Evolutionary conservation across 2,797 vertebrate genomes (phyloP), one percentile per base, ranked within the genome.

Genomic region (Enteromius afrohamiltoni): DNA sequence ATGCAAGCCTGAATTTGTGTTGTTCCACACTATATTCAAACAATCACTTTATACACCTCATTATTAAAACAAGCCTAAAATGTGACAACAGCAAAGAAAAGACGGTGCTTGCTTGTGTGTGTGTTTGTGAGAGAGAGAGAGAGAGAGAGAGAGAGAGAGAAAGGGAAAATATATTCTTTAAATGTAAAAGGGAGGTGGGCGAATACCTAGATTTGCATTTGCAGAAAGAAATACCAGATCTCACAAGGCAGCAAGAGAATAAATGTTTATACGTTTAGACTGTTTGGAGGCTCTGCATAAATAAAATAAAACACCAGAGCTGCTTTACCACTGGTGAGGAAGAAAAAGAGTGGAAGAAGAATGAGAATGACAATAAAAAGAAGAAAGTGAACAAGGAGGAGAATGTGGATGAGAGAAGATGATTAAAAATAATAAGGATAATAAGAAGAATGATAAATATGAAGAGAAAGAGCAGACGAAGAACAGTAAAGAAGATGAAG

Each of bases 121-220:
- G 9, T 31, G 14, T 71, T 29, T 19, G 11, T 73, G 34, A 37
- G 34, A 37, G 34, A 37, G 34, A 34, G 42, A 17, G 42, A 49
- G 34, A 37, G 34, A 34, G 42, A 17, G 42, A 49, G 23, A 49
- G 47, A 51, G 21, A 73, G 17, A 4, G 47, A 31, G 26, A 74
- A 53, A 13, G 4, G 3, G 11, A 16, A 47, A 47, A 47, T 47
- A n/a, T 13, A 53, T n/a, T 53, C 10, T 31, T 53, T 53, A 74
- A 74, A 51, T 51, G 11, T 51, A 31, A 31, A 73, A 51, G 29
- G 29, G 10, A 53, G 71, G 10, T 21, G 17, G 70, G 26, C 34
- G 23, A 49, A 71, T 21, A 74, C 11, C 10, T 53, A 74, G 17
- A 74, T 53, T 74, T 31, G 71, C 47, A 74, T 34, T 53, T 74